These are phyloP conservation scores for Umimayanthus kanabou DNA, from an alignment of 92 coral and sea anemone species.

Conservation along the genomic window DNA sequence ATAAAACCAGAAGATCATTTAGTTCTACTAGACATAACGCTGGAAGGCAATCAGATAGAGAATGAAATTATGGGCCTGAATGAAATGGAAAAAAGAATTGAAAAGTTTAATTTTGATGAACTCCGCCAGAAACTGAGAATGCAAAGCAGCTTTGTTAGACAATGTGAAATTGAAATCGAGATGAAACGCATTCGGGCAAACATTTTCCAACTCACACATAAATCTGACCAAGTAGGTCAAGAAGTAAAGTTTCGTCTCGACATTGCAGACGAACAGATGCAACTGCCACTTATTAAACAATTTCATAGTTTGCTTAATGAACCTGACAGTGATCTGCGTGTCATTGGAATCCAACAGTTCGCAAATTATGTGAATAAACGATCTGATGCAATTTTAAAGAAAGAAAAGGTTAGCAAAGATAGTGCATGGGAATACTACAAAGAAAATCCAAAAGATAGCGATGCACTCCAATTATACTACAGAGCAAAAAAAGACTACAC, in stretches of 20 bases:
- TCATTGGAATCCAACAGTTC: slow-evolving; percentile 5
- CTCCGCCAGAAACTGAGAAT: background rate
- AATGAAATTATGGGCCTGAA: slow-evolving; percentile 1
- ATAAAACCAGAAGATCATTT: slow-evolving; percentile 12
- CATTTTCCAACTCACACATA: background rate
- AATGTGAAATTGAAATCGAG: slow-evolving; percentile 12
- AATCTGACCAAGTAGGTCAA: background rate
- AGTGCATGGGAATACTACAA: slow-evolving; percentile 7
- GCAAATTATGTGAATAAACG: background rate
- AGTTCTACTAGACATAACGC: background rate
- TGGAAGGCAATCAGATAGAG: background rate
- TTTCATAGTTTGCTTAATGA: background rate
- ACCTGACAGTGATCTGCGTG: slow-evolving; percentile 7
- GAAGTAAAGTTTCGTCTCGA: background rate
- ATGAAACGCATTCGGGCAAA: slow-evolving; percentile 21
- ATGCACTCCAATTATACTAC: slow-evolving; percentile 15
- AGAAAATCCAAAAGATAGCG: slow-evolving; percentile 13
- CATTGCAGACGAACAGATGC: background rate
- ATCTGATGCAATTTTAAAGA: background rate
- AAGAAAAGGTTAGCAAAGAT: slow-evolving; percentile 23
- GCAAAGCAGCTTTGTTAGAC: slow-evolving; percentile 23
- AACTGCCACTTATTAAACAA: background rate
- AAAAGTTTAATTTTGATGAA: background rate
- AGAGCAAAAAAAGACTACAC: slow-evolving; percentile 13
- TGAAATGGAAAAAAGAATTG: slow-evolving; percentile 10